Base-by-base conservation (phyloP, 53 echinoderm and acorn worm species). In the Henricia sp. region DNA sequence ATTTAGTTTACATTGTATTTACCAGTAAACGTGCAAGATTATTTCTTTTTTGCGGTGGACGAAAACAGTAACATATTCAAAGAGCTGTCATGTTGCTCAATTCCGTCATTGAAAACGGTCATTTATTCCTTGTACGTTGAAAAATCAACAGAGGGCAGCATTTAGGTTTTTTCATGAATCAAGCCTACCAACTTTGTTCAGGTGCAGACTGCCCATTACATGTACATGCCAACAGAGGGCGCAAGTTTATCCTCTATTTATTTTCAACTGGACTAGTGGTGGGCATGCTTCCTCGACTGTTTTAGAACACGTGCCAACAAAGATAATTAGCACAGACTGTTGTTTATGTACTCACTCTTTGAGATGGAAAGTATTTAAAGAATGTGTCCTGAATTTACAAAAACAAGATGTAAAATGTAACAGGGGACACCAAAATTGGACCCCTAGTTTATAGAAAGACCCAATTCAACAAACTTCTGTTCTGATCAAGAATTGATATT, bases 121-220 rank as follows among this genome's bases (percentile, higher is more conserved):
- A 4, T 53, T 53, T 6, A 17, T 17, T 17, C 3, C 23, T 14
- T 20, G 16, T 53, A 56, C 35, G 26, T 63, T 34, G 30, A 37
- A 67, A 23, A 36, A 11, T 38, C 38, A 67, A 38, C 67, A 67
- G 67, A 67, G 67, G 67, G 67, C 67, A 38, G 67, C 39, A 38
- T 67, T 65, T 35, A 36, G 34, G 27, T 35, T 36, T 24, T 65
- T 0, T 34, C 26, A 28, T 58, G 58, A 58, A 58, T 58, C 29
- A 26, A 53, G 23, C 19, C 23, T 53, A 0, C 12, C 27, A 27
- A 3, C 26, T 27, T 35, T 34, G 14, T 11, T 35, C 13, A 24
- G 4, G 9, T 19, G 21, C 19, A 38, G 3, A 67, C 1, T 67
- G 38, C n/a, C 3, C 8, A 1, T 4, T 17, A 4, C 5, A 9